Evolutionary conservation across 2,113 vertebrate genomes (phyloP).

Genomic region (Sapayoa aenigma): DNA sequence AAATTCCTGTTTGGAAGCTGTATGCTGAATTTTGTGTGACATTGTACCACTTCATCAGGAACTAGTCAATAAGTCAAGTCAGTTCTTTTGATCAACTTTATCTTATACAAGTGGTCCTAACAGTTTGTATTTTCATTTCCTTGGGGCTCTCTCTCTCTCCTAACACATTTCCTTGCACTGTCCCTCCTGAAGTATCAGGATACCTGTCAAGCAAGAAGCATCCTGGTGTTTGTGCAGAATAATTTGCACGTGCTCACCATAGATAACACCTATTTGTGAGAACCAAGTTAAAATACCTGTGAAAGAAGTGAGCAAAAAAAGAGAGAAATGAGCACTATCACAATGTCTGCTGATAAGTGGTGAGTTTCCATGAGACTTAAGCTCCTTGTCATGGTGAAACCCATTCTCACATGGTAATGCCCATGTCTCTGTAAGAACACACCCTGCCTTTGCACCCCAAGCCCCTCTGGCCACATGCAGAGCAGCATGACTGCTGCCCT

Average conservation of each 20-base stretch:
- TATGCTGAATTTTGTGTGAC: not conserved
- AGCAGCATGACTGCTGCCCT: not conserved
- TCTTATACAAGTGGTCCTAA: not conserved
- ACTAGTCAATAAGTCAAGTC: not conserved
- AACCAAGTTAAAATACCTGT: not conserved
- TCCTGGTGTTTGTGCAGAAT: not conserved
- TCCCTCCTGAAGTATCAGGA: not conserved
- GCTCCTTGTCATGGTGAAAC: not conserved
- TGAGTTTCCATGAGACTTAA: not conserved
- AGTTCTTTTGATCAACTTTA: not conserved
- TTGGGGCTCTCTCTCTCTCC: not conserved
- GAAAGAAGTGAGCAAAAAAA: not conserved
- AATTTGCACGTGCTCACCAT: not conserved
- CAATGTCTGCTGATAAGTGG: not conserved
- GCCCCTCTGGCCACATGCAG: accelerated
- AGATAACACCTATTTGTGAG: not conserved
- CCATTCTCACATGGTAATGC: accelerated
- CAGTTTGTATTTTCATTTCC: not conserved
- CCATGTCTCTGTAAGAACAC: not conserved
- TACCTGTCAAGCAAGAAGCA: not conserved
- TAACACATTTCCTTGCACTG: not conserved
- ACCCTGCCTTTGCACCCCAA: not conserved
- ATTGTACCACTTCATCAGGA: not conserved
- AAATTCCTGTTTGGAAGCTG: not conserved
- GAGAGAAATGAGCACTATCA: not conserved